phyloP scores from a whole-genome alignment of 2,113 vertebrate species.

The Heterotilapia buettikoferi region DNA sequence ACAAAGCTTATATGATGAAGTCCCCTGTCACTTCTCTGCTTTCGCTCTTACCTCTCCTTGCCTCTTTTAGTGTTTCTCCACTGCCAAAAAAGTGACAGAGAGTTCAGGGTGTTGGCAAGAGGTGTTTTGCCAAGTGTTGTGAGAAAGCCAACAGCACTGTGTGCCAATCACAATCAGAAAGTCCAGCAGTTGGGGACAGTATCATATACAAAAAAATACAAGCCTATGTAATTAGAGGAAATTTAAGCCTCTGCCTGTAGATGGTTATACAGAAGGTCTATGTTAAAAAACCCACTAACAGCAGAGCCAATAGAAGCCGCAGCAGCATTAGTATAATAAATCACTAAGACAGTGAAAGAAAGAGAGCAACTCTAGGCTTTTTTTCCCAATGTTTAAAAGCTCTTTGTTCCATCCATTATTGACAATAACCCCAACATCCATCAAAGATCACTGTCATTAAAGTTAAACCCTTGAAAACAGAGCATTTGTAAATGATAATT shows the following conservation, averaged over 20 bases:
- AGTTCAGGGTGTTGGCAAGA: slow-evolving; percentile 32
- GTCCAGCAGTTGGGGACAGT: not conserved
- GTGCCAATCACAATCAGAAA: slow-evolving; percentile 41
- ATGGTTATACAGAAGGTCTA: not conserved
- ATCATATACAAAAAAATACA: not conserved
- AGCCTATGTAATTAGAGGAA: not conserved
- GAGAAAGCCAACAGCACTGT: slow-evolving; percentile 21
- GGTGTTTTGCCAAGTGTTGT: slow-evolving; percentile 42
- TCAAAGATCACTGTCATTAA: not conserved
- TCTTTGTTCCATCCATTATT: not conserved
- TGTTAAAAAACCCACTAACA: not conserved
- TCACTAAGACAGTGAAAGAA: not conserved
- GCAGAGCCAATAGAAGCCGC: not conserved
- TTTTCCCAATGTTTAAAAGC: not conserved
- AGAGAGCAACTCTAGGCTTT: not conserved
- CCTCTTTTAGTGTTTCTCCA: not conserved
- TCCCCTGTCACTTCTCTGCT: slow-evolving; percentile 10
- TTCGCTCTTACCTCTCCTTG: not conserved
- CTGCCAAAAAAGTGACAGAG: slow-evolving; percentile 40
- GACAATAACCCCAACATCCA: not conserved
- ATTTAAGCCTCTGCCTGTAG: not conserved
- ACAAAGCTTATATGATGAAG: slow-evolving; percentile 36
- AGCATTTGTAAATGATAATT: not conserved
- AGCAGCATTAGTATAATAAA: not conserved
- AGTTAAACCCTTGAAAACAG: not conserved